These are phyloP conservation scores for Pelobates fuscus DNA, from an alignment of 2,113 vertebrate species.

Conservation along the genomic window DNA sequence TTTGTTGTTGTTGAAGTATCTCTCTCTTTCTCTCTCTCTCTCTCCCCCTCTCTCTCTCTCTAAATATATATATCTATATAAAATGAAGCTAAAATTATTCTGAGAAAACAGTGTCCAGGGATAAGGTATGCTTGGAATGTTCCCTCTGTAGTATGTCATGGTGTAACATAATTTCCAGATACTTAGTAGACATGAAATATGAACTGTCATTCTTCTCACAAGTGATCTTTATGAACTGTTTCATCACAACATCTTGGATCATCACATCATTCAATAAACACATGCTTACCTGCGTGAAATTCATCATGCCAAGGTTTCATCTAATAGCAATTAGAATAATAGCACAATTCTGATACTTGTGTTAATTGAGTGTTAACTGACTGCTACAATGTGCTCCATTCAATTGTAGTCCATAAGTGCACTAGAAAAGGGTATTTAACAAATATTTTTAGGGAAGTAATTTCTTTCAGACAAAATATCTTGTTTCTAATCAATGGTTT, in stretches of 20 bases:
- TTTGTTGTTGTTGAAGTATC: too few species aligned
- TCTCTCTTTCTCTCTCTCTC: too few species aligned
- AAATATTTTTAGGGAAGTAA: too few species aligned
- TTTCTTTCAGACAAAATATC: too few species aligned
- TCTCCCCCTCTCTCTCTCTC: too few species aligned
- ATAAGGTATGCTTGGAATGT: constrained; percentile 13
- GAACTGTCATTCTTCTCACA: background rate
- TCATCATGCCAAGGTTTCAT: background rate
- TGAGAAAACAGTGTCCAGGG: background rate
- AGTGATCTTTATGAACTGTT: constrained; percentile 16
- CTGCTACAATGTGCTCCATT: background rate
- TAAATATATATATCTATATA: too few species aligned
- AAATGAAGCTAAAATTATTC: background rate
- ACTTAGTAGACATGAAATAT: background rate
- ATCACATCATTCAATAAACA: background rate
- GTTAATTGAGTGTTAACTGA: background rate
- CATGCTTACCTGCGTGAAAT: constrained; percentile 1
- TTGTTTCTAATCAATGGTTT: too few species aligned
- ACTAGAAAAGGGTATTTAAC: too few species aligned
- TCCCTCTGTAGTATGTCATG: background rate
- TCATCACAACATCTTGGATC: background rate
- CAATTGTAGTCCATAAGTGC: too few species aligned
- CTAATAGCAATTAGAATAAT: background rate
- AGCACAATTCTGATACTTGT: background rate
- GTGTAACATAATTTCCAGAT: background rate